Evolutionary conservation across 2,888 invertebrate genomes (phyloP).

Genomic region (Fragum sueziense): DNA sequence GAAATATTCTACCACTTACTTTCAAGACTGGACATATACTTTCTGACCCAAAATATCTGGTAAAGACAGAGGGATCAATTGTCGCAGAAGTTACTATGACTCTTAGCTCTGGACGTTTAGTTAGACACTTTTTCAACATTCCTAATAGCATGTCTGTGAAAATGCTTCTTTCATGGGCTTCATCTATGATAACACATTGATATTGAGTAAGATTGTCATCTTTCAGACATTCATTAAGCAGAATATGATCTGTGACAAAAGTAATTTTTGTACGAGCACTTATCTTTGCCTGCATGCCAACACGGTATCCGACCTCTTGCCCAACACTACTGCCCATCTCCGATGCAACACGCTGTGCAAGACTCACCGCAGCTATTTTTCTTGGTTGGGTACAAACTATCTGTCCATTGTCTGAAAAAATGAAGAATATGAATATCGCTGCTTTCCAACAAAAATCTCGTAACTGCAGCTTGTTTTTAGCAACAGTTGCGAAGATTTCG

Average conservation of each 20-base stretch:
- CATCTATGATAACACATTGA: constrained; percentile 80
- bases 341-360: constrained; percentile 79
- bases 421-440: too few species aligned
- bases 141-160: constrained; percentile 81
- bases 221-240: constrained; percentile 78
- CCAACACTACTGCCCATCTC: constrained; percentile 77
- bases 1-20: constrained; percentile 80
- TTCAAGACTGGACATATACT: constrained; percentile 69
- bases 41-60: constrained; percentile 72
- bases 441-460: too few species aligned
- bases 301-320: constrained; percentile 75
- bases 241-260: constrained; percentile 80
- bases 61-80: constrained; percentile 79
- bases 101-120: constrained; percentile 73
- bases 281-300: constrained; percentile 70
- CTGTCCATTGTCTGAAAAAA: constrained; percentile 59
- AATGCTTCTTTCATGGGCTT: constrained; percentile 82
- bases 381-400: constrained; percentile 82
- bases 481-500: too few species aligned
- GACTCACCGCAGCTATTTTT: constrained; percentile 81
- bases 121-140: constrained; percentile 76
- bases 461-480: too few species aligned
- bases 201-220: constrained; percentile 70
- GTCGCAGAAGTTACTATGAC: constrained; percentile 82
- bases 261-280: constrained; percentile 72